Evolutionary conservation across 2,888 invertebrate genomes (phyloP), one percentile per base, ranked within the genome.

Genomic region (Mactromeris polynyma): DNA sequence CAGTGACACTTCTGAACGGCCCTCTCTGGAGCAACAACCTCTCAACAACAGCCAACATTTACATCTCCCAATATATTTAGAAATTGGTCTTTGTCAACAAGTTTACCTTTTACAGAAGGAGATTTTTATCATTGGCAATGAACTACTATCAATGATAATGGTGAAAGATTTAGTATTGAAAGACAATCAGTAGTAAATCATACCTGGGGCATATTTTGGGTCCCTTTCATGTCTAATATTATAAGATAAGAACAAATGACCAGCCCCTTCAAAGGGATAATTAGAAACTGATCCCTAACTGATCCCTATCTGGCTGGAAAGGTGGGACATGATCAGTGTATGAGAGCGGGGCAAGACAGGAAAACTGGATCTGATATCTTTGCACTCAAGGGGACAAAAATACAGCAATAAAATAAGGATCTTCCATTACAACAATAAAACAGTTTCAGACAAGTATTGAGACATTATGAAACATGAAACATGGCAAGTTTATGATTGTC

Each of bases 301-400:
- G 64, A 82, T 82, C 64, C 64, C 58, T 40, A 82, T 82, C 82
- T 31, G 58, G 21, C 33, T 64, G 36, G 31, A 40, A 38, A 36
- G 64, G 82, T 64, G 82, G 21, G 64, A n/a, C 21, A 40, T 38
- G 64, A 82, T 64, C 36, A 82, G 14, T 82, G 64, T 82, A 82
- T 19, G 82, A 64, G 58, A 46, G 46, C 14, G 51, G 51, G 51
- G 19, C 81, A 81, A 54, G 54, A 54, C 2, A 78, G 3, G n/a
- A 17, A n/a, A 26, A 64, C 3, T 81, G 21, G 26, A 36, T 36
- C 33, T 51, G 46, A 33, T 26, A 17, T 42, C 17, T 38, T 38
- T 51, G 26, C 38, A 31, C 40, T 33, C 26, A 17, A 46, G 26
- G 26, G 51, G 58, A 64, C 58, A 64, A 64, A 64, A 64, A 26